Base-by-base conservation (phyloP, 1,140 invertebrate species). In the Cyphomyrmex costatus region DNA sequence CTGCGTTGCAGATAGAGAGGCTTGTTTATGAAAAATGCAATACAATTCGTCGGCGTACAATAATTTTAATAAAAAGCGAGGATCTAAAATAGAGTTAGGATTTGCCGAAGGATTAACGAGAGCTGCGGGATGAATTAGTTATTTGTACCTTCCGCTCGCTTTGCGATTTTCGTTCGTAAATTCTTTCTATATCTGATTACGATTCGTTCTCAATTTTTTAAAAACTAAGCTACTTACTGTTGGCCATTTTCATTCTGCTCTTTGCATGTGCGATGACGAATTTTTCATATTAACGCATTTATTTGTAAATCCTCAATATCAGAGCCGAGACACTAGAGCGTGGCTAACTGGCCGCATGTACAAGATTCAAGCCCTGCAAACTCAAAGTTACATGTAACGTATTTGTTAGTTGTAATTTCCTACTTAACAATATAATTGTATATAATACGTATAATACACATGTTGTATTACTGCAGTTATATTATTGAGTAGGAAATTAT, bases 1-100 rank as follows among this genome's bases (percentile, higher is more conserved):
- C 68, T 74, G 68, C 79, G 53, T 46, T 80, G 33, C 66, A 74
- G 19, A 74, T 30, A 73, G 36, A 42, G 24, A 33, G 21, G 24
- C n/a, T 16, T 30, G 24, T 83, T 74, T 49, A 60, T 60, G 33
- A 60, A 60, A 46, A 60, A 71, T 24, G 30, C 30, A 53, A 70
- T 56, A 10, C 16, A 65, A 36, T n/a, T n/a, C 42, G 36, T 66
- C 8, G 30, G 7, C 27, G 56, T 24, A 24, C 27, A 24, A 49
- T 73, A 71, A 56, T n/a, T 82, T 82, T 24, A n/a, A 24, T 65
- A 65, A 66, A 58, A 42, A 36, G 12, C 27, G 19, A 16, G 14
- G 33, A 76, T 56, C n/a, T 42, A 60, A 77, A 36, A 61, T 27
- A 14, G 46, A 10, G 7, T 68, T 65, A n/a, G 24, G 4, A n/a